Evolutionary conservation across 2,888 invertebrate species (phyloP), one percentile per base, ranked within the genome.

Genomic region (Lasius platythorax): DNA sequence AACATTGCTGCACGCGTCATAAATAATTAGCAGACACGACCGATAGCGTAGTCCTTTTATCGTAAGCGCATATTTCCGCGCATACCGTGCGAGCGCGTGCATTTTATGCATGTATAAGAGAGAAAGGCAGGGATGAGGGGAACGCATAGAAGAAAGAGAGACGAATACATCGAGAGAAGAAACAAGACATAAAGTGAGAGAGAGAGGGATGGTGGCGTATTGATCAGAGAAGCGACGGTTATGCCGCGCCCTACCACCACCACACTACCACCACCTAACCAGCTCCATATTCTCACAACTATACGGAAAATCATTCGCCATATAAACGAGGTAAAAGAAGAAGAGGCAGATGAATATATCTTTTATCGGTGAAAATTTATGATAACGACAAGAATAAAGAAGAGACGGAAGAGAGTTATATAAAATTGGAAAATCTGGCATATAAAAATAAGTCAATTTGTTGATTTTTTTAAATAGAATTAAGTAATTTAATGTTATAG

Each of bases 201-300:
- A 89, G 92, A 92, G 91, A 92, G 90, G 91, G 91, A 91, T 91
- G 91, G 93, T 92, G 92, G 93, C 89, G 94, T 95, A 94, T 95
- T 94, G 94, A 94, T 94, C 94, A 94, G 93, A 92, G 93, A 93
- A 94, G 93, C 93, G 92, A 93, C 92, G 93, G 93, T 93, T 93
- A 94, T 94, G 94, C 94, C 94, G 94, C 94, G 93, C 94, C 94
- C 94, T 94, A 93, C 94, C 92, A 93, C 92, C 92, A 93, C 92
- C 90, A 92, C 91, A 84, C 81, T 81, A 88, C 84, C 78, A 84
- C 90, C 85, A 86, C 79, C 83, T 85, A 70, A 28, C n/a, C 33
- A 28, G 28, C 78, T 66, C 68, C 84, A 83, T 82, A 76, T 85
- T 74, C 88, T 84, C 82, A 82, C 83, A 84, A 85, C 88, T 87